Evolutionary conservation across 1,140 invertebrate genomes (phyloP), one percentile per base, ranked within the genome.

Genomic region (Eufriesea mexicana): DNA sequence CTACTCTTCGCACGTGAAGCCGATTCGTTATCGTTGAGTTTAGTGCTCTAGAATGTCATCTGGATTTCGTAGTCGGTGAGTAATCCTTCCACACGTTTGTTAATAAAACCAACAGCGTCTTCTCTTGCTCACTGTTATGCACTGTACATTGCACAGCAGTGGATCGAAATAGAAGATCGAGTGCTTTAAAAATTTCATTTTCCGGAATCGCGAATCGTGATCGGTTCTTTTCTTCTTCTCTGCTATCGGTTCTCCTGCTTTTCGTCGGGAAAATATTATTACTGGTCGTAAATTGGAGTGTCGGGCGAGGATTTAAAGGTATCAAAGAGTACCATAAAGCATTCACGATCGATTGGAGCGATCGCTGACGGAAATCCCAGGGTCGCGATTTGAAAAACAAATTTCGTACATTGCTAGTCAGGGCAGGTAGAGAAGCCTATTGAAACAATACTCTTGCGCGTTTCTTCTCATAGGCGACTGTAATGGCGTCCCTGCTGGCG

Each of bases 21-120:
- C 14, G 72, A 74, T 23, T 25, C 2, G 23, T 64, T 49, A 61
- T n/a, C 45, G n/a, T 9, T 45, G 42, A 9, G 16, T 81, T 75
- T 47, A 16, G 49, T 62, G 74, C 49, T 20, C 54, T 87, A 83
- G 78, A 79, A 86, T 86, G 86, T 80, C 68, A 77, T 84, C 45
- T 12, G 66, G 57, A 68, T 72, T 42, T 28, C 68, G 12, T 67
- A 61, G 62, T 57, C 67, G 83, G 83, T 87, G 54, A 87, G 85
- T 84, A 66, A 47, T 25, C 35, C 66, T 68, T 79, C 25, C 45
- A 47, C n/a, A 20, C n/a, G 57, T 74, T n/a, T 59, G 28, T 47
- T 61, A 20, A 61, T 25, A 9, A 57, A 23, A 57, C 5, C 54
- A n/a, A 73, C 54, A 59, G 23, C 23, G 18, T 71, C 8, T 42